phyloP scores from a whole-genome alignment of 2,797 vertebrate genomes.

The Cichlasoma orientale region DNA sequence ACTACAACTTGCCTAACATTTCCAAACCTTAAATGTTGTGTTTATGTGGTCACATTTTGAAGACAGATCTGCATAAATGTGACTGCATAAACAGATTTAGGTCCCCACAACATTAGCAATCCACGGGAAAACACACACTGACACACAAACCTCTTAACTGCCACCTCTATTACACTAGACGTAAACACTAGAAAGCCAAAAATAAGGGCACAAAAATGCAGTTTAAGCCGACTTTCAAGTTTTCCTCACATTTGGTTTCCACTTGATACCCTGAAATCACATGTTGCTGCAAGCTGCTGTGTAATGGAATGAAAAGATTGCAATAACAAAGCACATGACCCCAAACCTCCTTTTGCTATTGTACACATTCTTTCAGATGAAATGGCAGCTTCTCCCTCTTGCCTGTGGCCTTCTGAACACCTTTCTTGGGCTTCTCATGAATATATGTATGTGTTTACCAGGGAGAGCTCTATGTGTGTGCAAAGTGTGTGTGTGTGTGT shows the following conservation, averaged over 20 bases:
- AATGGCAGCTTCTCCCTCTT: constrained; percentile 56
- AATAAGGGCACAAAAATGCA: background rate
- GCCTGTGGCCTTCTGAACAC: constrained; percentile 66
- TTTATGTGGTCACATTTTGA: too few species aligned
- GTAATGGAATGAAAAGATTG: constrained; percentile 37
- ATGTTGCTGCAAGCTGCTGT: constrained; percentile 49
- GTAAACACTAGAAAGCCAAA: background rate
- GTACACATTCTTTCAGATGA: constrained; percentile 33
- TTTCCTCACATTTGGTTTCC: constrained; percentile 26
- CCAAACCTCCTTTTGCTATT: constrained; percentile 42
- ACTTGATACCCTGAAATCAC: constrained; percentile 17
- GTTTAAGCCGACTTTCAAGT: constrained; percentile 20
- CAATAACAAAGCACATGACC: constrained; percentile 42
- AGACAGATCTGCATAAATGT: background rate
- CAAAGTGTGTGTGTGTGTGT: constrained; percentile 31
- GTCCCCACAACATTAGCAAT: background rate
- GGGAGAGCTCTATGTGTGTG: constrained; percentile 27
- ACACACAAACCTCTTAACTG: background rate
- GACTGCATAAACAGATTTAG: background rate
- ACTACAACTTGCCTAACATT: background rate
- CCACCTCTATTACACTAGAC: background rate
- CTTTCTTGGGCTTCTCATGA: constrained; percentile 68
- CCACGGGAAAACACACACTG: background rate
- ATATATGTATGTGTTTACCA: constrained; percentile 74
- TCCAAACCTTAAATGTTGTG: too few species aligned